A percentile compares a stretch with the other conserved stretches of the same genome.
Evolutionary conservation across 1,140 invertebrate genomes (phyloP).

Genomic region (Saxidomus purpurata): DNA sequence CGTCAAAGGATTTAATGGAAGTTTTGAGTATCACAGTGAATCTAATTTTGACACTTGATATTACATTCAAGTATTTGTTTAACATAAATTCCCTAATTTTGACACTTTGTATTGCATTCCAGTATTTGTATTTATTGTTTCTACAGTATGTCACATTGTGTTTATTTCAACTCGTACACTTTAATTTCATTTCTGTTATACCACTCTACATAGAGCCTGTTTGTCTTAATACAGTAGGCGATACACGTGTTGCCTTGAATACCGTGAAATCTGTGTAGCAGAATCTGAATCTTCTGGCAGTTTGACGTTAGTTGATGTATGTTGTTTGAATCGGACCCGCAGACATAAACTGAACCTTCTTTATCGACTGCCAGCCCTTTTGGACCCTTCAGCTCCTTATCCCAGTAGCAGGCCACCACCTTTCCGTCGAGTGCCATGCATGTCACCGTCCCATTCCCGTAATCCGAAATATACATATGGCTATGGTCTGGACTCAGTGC

Average conservation of each 20-base stretch:
- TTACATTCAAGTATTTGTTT: too few species aligned
- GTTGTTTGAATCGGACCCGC: constrained; percentile 34
- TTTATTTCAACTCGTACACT: constrained; percentile 45
- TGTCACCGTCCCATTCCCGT: constrained; percentile 22
- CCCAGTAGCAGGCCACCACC: constrained; percentile 6
- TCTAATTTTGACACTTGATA: too few species aligned
- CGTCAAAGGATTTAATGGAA: too few species aligned
- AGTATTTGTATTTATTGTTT: too few species aligned
- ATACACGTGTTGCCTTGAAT: constrained; percentile 46
- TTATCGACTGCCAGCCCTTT: constrained; percentile 37
- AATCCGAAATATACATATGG: constrained; percentile 40
- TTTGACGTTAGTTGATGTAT: constrained; percentile 46
- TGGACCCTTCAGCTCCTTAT: constrained; percentile 36
- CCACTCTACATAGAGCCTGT: constrained; percentile 39
- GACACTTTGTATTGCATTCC: too few species aligned
- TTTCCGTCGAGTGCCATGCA: constrained; percentile 40
- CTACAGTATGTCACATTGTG: not conserved
- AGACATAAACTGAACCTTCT: constrained; percentile 30
- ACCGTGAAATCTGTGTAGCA: constrained; percentile 36
- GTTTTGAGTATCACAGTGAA: too few species aligned
- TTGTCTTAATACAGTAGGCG: constrained; percentile 18
- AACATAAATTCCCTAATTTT: too few species aligned
- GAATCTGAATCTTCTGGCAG: constrained; percentile 28
- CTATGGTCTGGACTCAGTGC: constrained; percentile 44
- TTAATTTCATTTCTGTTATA: constrained; percentile 48